Base-by-base conservation (phyloP, 1,140 invertebrate species). In the Pachyrhynchus sulphureomaculatus region DNA sequence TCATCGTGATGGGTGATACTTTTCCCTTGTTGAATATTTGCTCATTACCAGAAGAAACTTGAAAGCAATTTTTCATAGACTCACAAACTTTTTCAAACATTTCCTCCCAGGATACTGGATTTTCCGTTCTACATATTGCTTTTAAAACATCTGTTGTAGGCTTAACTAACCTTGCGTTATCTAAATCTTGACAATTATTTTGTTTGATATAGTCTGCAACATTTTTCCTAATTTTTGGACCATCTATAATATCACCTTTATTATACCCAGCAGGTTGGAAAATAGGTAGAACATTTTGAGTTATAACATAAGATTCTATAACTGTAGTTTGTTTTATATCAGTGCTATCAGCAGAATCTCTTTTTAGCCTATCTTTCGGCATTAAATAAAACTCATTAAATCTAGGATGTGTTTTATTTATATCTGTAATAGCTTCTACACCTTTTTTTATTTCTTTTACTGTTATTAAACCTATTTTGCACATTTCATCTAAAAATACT, bases 201-300 rank as follows among this genome's bases (percentile, higher is more conserved):
- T 78, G 78, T 71, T 85, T 88, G n/a, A 94, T 85, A 75, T 95
- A 93, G 39, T 90, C 84, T 12, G 84, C 87, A 20, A 95, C 79
- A 67, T 81, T 77, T 68, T 85, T 83, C 70, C 90, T 84, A 39
- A 93, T 81, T 51, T 91, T 85, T 5, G 77, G 70, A 15, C 81
- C 77, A 5, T 85, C 81, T 47, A 95, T 75, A 20, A 84, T 80
- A 59, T 87, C 84, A 34, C 90, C 90, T 76, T 93, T 91, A 68
- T 90, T 93, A 53, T 80, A 78, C 56, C 80, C 78, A 70, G 77
- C 82, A 70, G 77, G 74, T 21, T 82, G 81, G 70, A 92, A 81
- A 24, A 92, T 65, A 1, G 84, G 83, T 2, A 85, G 54, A 9
- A 90, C 84, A 51, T 82, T 78, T 13, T 85, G 80, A 8, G 87